Evolutionary conservation across 2,113 vertebrate genomes (phyloP), one percentile per base, ranked within the genome.

Genomic region (Rhabdornis inornatus): DNA sequence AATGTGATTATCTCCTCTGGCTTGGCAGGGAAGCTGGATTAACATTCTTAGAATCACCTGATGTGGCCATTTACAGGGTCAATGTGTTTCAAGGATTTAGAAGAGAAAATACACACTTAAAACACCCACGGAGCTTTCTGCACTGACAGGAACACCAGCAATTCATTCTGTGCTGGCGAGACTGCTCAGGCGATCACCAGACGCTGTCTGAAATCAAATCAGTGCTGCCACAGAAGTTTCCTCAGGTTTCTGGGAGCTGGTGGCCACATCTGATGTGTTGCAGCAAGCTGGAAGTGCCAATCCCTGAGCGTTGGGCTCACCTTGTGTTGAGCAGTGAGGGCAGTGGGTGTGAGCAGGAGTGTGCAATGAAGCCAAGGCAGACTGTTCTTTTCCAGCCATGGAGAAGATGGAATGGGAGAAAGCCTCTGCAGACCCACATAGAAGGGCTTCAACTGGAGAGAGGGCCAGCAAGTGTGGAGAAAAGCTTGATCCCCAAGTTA

Each of bases 1-100:
- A 92, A 92, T 76, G 91, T 6, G 84, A 96, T 96, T 95, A 97
- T 95, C 81, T 83, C 87, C 78, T 75, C 57, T 1, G 16, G 84
- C 93, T 95, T 90, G 95, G 95, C 91, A 91, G 94, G 93, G 89
- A 96, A 95, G 95, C 95, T 92, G 96, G 96, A 97, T 97, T 97
- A 97, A 94, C 91, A 79, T 89, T 89, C 96, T 96, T 69, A 95
- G 63, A 90, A 92, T 94, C 96, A 97, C 94, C 95, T 95, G 94
- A 97, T 93, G 95, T 44, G 71, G 96, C 93, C 92, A 90, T 97
- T 95, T 93, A 93, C 84, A 91, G 95, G 95, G 95, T 95, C 93
- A 96, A 59, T 52, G 86, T 86, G 83, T 75, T 95, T 82, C 89
- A 96, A 91, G 87, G 93, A 96, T 95, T 95, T 97, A 88, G 87